Conservation (phyloP, 2,797 vertebrate species). For the Petrocephalus sullivani region DNA sequence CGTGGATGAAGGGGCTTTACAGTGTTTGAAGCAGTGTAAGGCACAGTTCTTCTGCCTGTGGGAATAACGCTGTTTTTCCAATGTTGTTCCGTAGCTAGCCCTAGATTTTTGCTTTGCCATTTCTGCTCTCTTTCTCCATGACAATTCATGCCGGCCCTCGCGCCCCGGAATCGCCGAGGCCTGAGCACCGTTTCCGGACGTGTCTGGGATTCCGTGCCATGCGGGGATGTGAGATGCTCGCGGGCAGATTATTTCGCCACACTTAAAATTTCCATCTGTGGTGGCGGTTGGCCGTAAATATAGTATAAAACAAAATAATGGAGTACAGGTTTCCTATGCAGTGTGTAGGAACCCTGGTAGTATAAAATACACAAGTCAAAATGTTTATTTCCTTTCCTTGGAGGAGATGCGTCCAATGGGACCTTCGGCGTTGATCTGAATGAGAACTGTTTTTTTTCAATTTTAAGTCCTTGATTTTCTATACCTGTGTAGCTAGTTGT, state of each 20-base stretch:
- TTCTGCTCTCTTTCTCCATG: not conserved
- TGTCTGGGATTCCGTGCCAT: not conserved
- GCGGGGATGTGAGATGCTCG: not conserved
- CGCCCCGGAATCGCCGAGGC: not conserved
- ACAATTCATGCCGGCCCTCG: not conserved
- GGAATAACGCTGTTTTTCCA: not conserved
- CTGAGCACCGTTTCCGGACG: not conserved
- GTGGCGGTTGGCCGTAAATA: not conserved
- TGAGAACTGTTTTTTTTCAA: not conserved
- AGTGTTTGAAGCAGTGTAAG: not conserved
- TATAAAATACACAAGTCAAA: not conserved
- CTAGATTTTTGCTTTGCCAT: not conserved
- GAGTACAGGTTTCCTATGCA: not conserved
- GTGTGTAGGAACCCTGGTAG: not conserved
- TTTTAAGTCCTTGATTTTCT: not conserved
- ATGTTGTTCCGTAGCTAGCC: not conserved
- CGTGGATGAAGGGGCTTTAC: not conserved
- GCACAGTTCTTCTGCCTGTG: not conserved
- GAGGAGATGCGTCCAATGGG: not conserved
- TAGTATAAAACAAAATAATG: not conserved
- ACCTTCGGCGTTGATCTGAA: not conserved
- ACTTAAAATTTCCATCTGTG: not conserved
- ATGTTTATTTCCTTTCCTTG: not conserved
- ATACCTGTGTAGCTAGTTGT: not conserved
- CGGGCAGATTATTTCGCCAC: not conserved